These are phyloP conservation scores for Helicoverpa assulta DNA, from an alignment of 2,888 invertebrate genomes.

Conservation along the genomic window DNA sequence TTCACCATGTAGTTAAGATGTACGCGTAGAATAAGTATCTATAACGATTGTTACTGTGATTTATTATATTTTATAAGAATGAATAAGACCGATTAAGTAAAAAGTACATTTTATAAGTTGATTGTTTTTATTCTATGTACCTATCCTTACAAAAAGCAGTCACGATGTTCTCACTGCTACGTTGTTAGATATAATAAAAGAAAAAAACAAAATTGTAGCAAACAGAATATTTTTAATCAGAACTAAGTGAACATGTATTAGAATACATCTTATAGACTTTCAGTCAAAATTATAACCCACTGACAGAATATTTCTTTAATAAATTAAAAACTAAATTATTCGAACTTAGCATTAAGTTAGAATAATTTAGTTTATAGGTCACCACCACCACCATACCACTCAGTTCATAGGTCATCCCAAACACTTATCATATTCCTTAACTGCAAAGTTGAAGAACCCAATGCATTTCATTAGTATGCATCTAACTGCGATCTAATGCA, in stretches of 20 bases:
- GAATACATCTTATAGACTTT: too few relatives aligned
- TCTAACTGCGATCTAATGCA: background rate
- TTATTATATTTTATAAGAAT: constrained; percentile 78
- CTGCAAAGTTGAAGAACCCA: constrained; percentile 31
- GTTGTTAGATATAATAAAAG: too few relatives aligned
- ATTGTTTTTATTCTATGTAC: constrained; percentile 30
- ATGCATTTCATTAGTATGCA: constrained; percentile 29
- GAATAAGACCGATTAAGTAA: constrained; percentile 65
- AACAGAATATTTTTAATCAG: too few relatives aligned
- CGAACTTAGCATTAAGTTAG: too few relatives aligned
- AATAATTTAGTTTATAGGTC: too few relatives aligned
- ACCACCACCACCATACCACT: too few relatives aligned
- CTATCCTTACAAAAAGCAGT: background rate
- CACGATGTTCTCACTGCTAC: background rate
- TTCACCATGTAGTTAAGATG: constrained; percentile 64
- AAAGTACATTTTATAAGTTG: constrained; percentile 31
- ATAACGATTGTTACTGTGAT: constrained; percentile 85
- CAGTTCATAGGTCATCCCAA: constrained; percentile 21
- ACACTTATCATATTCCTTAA: constrained; percentile 13
- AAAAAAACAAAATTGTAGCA: too few relatives aligned
- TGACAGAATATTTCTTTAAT: too few relatives aligned
- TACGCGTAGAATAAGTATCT: constrained; percentile 67
- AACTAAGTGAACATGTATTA: too few relatives aligned
- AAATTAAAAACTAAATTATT: too few relatives aligned
- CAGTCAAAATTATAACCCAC: too few relatives aligned